Conservation (phyloP, 64 coral and sea anemone species). For the Dendronephthya gigantea region DNA sequence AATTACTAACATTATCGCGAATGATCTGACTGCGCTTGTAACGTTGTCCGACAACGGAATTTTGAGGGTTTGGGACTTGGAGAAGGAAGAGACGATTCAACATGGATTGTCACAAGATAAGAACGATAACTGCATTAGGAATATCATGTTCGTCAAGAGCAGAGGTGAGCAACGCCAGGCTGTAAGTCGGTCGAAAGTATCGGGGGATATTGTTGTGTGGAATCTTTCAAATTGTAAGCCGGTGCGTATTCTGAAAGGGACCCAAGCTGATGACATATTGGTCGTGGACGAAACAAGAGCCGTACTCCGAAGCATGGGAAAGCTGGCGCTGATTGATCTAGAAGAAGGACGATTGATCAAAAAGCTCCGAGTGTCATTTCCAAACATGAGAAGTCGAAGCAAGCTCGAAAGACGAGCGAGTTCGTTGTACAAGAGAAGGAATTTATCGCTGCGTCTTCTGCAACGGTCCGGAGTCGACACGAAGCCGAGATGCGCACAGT, state of each 20-base stretch:
- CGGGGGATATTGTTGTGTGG: slow-evolving; percentile 88
- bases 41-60: slow-evolving; percentile 84
- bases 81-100: slow-evolving; percentile 43
- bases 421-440: slow-evolving; percentile 94
- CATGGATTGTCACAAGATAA: background rate
- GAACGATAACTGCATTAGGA: background rate
- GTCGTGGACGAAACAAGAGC: slow-evolving; percentile 91
- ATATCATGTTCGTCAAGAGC: slow-evolving; percentile 4
- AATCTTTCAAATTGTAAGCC: slow-evolving; percentile 71
- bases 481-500: slow-evolving; percentile 51
- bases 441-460: slow-evolving; percentile 72
- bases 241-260: slow-evolving; percentile 70
- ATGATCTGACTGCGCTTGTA: slow-evolving; percentile 61
- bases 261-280: slow-evolving; percentile 80
- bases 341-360: slow-evolving; percentile 92
- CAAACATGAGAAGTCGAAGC: slow-evolving; percentile 32
- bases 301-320: slow-evolving; percentile 67
- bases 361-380: slow-evolving; percentile 75
- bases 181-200: background rate
- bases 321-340: slow-evolving; percentile 82
- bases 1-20: slow-evolving; percentile 46
- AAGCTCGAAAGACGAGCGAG: slow-evolving; percentile 81
- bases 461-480: slow-evolving; percentile 66
- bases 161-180: slow-evolving; percentile 2
- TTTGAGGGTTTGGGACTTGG: slow-evolving; percentile 81